Base-by-base conservation (phyloP, 1,140 invertebrate species). In the Sycobia sp. region DNA sequence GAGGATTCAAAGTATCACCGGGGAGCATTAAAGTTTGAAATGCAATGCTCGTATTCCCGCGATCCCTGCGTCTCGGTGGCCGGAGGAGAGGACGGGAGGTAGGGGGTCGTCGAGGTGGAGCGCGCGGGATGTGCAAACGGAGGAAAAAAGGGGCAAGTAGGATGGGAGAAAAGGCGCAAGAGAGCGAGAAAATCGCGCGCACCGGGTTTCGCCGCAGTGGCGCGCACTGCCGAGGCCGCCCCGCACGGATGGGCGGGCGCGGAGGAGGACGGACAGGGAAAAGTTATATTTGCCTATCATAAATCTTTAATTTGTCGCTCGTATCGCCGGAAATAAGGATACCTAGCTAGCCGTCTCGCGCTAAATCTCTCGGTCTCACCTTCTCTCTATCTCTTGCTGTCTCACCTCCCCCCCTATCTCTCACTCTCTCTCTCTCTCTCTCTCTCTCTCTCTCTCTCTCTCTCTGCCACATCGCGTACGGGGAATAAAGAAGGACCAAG, bases 271-370 rank as follows among this genome's bases (percentile, higher is more conserved):
- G n/a, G n/a, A n/a, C n/a, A n/a, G 62, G 69, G 66, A 67, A 69
- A 67, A 68, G 50, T 67, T 67, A 69, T 65, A 67, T 72, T 70
- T 68, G 54, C 67, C 65, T 69, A 72, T 72, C 65, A 68, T 72
- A 69, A 72, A 72, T 71, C 67, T 72, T 54, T 69, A 72, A 70
- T 71, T 72, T 70, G 69, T 72, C 71, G 66, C 59, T 47, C 51
- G 51, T 67, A 68, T 67, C 62, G 64, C 60, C 41, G 49, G 46
- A 62, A 69, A 69, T 69, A 70, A 70, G n/a, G 67, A 67, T 69
- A 69, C 64, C n/a, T n/a, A n/a, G n/a, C n/a, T 62, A 67, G 60
- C 61, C 46, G 53, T 51, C 41, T 14, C 32, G 51, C 20, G 47
- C 47, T 60, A 60, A 64, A 65, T 62, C 41, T 54, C 20, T 32